Evolutionary conservation across 2,888 invertebrate genomes (phyloP).

Genomic region (Belgica antarctica): DNA sequence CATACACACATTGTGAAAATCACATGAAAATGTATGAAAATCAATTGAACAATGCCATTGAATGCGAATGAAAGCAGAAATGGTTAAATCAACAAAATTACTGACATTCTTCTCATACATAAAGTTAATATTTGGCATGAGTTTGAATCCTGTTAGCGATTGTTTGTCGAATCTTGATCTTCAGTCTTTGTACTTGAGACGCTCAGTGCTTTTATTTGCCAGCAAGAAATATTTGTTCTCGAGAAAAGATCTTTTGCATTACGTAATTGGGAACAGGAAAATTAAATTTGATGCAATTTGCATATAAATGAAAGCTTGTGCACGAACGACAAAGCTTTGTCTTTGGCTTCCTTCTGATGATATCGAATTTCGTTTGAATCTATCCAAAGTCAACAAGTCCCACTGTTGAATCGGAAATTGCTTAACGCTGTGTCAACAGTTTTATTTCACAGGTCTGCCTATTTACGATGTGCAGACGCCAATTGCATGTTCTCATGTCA

Average conservation of each 20-base stretch:
- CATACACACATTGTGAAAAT: no score
- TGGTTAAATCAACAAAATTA: slow-evolving; percentile 41
- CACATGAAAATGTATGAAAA: slow-evolving; percentile 21
- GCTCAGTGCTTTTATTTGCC: background rate
- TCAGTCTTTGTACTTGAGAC: background rate
- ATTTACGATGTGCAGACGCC: no score
- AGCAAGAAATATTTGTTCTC: background rate
- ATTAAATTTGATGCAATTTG: background rate
- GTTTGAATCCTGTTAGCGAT: slow-evolving; percentile 7
- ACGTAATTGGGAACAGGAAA: background rate
- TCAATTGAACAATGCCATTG: slow-evolving; percentile 28
- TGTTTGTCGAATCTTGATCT: background rate
- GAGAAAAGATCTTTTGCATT: background rate
- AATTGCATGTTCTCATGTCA: no score
- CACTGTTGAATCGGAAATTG: background rate
- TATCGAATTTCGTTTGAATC: no score
- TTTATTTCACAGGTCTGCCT: no score
- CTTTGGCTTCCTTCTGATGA: no score
- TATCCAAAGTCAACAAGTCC: background rate
- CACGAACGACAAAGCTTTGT: no score
- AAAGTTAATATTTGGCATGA: slow-evolving; percentile 39
- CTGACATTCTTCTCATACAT: slow-evolving; percentile 3
- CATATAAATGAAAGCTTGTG: background rate
- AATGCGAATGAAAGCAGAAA: slow-evolving; percentile 31
- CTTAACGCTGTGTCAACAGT: background rate